A percentile compares a stretch with the other conserved stretches of the same genome.
Conservation (phyloP, 2,888 invertebrate species). For the Acrobasis repandana region DNA sequence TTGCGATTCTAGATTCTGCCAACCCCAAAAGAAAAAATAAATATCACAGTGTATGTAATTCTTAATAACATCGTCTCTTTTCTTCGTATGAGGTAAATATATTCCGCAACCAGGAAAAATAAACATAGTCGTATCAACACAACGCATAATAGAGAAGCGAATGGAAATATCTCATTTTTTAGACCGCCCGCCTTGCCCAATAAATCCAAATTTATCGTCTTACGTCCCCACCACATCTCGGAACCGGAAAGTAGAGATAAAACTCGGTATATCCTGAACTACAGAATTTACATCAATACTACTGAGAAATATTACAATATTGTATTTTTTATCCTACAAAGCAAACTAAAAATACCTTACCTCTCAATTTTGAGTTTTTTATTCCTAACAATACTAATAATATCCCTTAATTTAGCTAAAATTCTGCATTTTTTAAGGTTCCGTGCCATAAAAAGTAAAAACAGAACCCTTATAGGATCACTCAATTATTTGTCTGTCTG, state of each 20-base stretch:
- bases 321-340: no score
- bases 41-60: no score
- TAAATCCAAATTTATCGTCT: conserved; percentile 19
- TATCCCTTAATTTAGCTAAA: no score
- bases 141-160: conserved; percentile 4
- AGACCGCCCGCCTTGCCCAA: conserved; percentile 3
- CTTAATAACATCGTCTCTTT: neutral
- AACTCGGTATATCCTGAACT: conserved; percentile 15
- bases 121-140: neutral
- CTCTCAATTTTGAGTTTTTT: no score
- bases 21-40: no score
- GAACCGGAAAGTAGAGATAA: conserved; percentile 18
- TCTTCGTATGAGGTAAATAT: neutral
- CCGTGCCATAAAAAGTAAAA: no score
- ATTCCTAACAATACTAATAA: no score
- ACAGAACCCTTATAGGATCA: no score
- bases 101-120: neutral
- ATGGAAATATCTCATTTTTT: conserved; percentile 9
- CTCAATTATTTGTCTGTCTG: no score
- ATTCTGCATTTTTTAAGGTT: no score
- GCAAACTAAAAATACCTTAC: no score
- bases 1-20: no score
- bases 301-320: neutral
- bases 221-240: conserved; percentile 17
- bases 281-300: conserved; percentile 16